Conservation (phyloP, 1,140 invertebrate species). For the Anastrepha ludens region DNA sequence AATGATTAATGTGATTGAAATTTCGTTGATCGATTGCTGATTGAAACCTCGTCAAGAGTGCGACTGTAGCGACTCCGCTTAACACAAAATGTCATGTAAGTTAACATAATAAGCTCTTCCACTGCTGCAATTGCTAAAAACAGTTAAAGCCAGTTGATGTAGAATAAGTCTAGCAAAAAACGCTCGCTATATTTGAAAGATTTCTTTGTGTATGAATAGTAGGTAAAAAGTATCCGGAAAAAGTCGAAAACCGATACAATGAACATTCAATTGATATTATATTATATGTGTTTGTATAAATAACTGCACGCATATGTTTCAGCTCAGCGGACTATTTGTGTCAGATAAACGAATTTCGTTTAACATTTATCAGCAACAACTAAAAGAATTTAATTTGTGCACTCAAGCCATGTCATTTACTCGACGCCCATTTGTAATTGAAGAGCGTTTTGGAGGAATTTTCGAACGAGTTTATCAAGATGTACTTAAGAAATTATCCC, state of each 20-base stretch:
- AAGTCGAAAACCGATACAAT: too few species aligned
- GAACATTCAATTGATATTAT: too few species aligned
- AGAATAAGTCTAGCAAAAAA: not conserved
- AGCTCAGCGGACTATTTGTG: too few species aligned
- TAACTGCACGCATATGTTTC: too few species aligned
- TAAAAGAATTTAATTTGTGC: conserved; percentile 2
- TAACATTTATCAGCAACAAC: not conserved
- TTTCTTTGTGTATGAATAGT: not conserved
- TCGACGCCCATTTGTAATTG: not conserved
- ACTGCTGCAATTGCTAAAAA: not conserved
- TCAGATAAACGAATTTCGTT: not conserved
- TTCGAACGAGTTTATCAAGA: conserved; percentile 31
- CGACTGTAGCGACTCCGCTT: not conserved
- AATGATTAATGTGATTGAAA: conserved; percentile 24
- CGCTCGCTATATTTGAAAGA: not conserved
- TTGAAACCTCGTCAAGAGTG: not conserved
- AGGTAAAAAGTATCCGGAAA: not conserved
- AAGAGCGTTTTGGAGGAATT: not conserved
- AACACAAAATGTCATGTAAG: not conserved
- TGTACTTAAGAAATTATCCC: conserved; percentile 43
- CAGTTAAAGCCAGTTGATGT: not conserved
- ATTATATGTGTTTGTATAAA: too few species aligned
- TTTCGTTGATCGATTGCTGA: not conserved
- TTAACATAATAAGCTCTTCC: not conserved
- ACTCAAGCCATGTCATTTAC: not conserved